These are phyloP conservation scores for Gadopsis bispinosus DNA, from an alignment of 2,797 vertebrate species.

Conservation along the genomic window DNA sequence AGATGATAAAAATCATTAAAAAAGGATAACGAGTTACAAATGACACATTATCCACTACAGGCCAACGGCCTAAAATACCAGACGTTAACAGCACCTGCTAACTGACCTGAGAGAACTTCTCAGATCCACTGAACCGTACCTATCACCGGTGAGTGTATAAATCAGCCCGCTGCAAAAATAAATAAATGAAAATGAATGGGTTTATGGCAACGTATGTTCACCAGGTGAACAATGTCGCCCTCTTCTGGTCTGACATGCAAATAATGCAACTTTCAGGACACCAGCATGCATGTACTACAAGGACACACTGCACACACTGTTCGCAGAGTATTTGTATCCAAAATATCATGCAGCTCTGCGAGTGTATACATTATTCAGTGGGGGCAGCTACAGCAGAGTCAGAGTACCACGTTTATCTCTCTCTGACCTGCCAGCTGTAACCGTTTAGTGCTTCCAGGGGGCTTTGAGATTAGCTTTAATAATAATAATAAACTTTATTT, in stretches of 20 bases:
- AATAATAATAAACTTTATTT: too few relatives aligned
- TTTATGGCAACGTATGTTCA: constrained; percentile 15
- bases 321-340: neutral
- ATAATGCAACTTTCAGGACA: neutral
- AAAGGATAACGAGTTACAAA: neutral
- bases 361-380: neutral
- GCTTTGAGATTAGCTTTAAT: neutral
- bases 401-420: neutral
- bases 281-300: neutral
- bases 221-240: constrained; percentile 63
- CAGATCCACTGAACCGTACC: constrained; percentile 22
- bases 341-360: neutral
- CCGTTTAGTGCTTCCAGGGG: neutral
- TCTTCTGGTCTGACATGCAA: constrained; percentile 59
- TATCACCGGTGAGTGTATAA: neutral
- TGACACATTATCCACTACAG: neutral
- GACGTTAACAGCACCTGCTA: neutral
- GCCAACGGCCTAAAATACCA: constrained; percentile 16
- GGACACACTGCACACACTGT: neutral
- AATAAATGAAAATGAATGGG: neutral
- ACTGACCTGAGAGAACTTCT: constrained; percentile 1
- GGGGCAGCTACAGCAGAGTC: neutral
- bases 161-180: neutral
- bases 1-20: neutral
- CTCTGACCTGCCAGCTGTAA: neutral